Conservation (phyloP, 2,113 vertebrate species). For the Vidua chalybeata region DNA sequence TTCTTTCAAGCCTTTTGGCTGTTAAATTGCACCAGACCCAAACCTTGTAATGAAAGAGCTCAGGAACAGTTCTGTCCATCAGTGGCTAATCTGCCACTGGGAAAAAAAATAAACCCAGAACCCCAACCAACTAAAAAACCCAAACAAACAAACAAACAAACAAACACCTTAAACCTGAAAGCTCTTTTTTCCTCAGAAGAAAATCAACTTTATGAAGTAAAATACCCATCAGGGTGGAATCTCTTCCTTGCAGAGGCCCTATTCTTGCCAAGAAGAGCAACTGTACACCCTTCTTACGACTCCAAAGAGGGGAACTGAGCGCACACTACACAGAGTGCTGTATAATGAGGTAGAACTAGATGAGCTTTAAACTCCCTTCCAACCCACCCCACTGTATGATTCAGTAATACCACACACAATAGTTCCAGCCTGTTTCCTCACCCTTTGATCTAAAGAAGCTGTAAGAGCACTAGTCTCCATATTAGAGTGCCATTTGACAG, state of each 20-base stretch:
- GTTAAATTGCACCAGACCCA: fast-evolving
- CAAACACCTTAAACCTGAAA: neutral
- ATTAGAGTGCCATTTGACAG: neutral
- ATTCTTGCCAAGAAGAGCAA: neutral
- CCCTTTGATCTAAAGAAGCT: neutral
- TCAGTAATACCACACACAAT: neutral
- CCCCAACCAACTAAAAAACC: neutral
- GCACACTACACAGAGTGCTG: fast-evolving
- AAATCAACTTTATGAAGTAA: neutral
- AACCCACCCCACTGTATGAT: fast-evolving
- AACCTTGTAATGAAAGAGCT: neutral
- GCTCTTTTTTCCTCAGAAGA: neutral
- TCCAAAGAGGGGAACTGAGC: neutral
- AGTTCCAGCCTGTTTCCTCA: neutral
- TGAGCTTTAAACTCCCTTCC: neutral
- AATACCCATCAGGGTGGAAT: neutral
- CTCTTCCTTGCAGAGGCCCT: neutral
- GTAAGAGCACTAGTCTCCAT: neutral
- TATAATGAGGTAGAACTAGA: neutral
- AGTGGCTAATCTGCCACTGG: neutral
- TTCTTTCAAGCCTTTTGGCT: neutral
- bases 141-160: neutral
- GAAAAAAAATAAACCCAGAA: fast-evolving
- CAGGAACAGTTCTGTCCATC: neutral
- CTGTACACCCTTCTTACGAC: neutral